Conservation (phyloP, 2,113 vertebrate species). For the Circaetus cinerascens region DNA sequence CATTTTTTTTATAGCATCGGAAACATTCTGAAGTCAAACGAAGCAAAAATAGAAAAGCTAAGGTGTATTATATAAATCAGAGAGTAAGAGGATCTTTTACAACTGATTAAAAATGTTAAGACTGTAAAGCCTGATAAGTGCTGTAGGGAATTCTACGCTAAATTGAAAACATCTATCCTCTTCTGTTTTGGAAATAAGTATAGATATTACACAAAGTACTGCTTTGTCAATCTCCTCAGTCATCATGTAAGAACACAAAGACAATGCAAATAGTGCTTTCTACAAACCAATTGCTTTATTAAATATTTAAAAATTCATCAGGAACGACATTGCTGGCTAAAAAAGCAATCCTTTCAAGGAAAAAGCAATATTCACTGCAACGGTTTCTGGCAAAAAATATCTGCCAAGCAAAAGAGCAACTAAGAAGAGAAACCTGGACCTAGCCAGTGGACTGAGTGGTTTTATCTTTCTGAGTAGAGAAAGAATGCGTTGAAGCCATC, state of each 20-base stretch:
- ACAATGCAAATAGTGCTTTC: neutral
- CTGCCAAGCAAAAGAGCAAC: neutral
- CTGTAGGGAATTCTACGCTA: neutral
- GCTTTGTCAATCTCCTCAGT: neutral
- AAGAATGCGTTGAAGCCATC: neutral
- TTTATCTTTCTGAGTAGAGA: neutral
- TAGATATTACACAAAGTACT: neutral
- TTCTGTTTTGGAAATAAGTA: constrained; percentile 18
- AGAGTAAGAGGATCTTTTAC: constrained; percentile 29
- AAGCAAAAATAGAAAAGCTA: constrained; percentile 32
- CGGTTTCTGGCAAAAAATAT: neutral
- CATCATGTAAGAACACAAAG: neutral
- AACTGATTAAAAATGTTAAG: constrained; percentile 38
- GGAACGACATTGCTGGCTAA: neutral
- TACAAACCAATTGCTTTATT: neutral
- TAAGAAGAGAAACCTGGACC: neutral
- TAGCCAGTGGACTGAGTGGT: neutral
- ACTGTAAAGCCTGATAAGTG: constrained; percentile 20
- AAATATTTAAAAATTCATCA: constrained; percentile 33
- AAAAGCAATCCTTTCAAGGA: neutral
- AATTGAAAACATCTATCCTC: constrained; percentile 27
- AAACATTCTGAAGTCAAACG: constrained; percentile 13
- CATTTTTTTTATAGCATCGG: neutral
- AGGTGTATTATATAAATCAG: constrained; percentile 24
- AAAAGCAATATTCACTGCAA: neutral